Conservation (phyloP, 2,113 vertebrate species). For the Mormyrus lacerda region DNA sequence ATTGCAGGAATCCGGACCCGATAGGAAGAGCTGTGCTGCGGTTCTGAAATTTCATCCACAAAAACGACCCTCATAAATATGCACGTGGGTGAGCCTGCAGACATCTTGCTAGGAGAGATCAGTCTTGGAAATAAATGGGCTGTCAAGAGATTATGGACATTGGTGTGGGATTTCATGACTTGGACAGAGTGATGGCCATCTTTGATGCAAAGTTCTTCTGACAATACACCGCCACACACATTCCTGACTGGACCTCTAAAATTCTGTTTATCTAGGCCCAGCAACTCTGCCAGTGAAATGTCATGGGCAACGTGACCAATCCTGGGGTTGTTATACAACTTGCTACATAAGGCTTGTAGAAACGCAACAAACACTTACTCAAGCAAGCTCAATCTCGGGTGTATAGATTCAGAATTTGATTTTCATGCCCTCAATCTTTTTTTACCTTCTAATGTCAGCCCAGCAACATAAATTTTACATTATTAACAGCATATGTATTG, state of each 20-base stretch:
- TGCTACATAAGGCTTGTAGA: background rate
- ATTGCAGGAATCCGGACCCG: background rate
- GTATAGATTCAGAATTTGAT: background rate
- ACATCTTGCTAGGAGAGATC: background rate
- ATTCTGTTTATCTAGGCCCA: background rate
- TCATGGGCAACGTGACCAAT: background rate
- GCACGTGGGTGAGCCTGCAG: background rate
- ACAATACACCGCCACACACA: background rate
- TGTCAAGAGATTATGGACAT: background rate
- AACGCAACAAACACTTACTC: background rate
- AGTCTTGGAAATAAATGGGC: background rate
- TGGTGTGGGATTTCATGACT: background rate
- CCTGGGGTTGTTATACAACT: background rate
- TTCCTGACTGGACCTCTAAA: background rate
- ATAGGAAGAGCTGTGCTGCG: background rate
- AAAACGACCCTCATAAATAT: background rate
- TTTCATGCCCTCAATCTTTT: conserved; percentile 4
- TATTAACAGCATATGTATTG: background rate
- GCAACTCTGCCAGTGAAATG: background rate
- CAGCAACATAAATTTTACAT: background rate
- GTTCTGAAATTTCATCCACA: background rate
- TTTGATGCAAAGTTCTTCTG: background rate
- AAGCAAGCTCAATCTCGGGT: background rate
- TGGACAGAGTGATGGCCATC: background rate
- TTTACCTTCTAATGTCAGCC: conserved; percentile 22